Conservation (phyloP, 2,113 vertebrate genomes). For the Spea multiplicata region DNA sequence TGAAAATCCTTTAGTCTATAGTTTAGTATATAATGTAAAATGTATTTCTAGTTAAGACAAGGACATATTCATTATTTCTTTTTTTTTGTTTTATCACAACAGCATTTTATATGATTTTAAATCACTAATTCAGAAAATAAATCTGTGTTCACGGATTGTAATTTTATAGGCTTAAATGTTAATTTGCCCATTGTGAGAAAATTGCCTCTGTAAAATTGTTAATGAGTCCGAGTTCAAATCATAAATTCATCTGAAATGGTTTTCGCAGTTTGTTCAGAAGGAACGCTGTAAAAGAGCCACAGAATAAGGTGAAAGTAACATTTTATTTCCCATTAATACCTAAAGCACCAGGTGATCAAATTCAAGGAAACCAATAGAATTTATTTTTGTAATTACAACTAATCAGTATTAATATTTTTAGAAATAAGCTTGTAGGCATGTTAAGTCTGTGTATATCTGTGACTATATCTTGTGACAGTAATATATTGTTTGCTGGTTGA, state of each 20-base stretch:
- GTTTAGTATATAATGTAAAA: too few species aligned
- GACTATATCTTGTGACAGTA: neutral
- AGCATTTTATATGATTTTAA: slow-evolving; percentile 29
- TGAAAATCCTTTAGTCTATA: too few species aligned
- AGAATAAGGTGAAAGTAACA: slow-evolving; percentile 15
- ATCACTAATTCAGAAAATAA: slow-evolving; percentile 21
- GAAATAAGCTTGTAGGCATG: slow-evolving; percentile 2
- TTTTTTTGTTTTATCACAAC: neutral
- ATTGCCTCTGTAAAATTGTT: slow-evolving; percentile 41
- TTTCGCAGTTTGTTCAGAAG: slow-evolving; percentile 30
- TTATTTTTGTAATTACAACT: slow-evolving; percentile 12
- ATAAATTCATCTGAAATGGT: slow-evolving; percentile 30
- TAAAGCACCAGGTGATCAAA: neutral
- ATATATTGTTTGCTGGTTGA: too few species aligned
- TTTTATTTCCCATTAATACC: slow-evolving; percentile 10
- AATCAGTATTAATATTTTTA: slow-evolving; percentile 9
- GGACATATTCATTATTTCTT: neutral
- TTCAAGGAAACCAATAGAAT: slow-evolving; percentile 18
- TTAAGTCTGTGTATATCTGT: slow-evolving; percentile 14
- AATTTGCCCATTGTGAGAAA: slow-evolving; percentile 40
- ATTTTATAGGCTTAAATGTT: slow-evolving; percentile 34
- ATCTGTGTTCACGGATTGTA: slow-evolving; percentile 35
- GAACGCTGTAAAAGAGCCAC: slow-evolving; percentile 23
- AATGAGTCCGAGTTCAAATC: slow-evolving; percentile 35
- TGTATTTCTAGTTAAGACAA: too few species aligned